These are phyloP conservation scores for Lipophrys pholis DNA, from an alignment of 2,113 vertebrate species.

Conservation along the genomic window DNA sequence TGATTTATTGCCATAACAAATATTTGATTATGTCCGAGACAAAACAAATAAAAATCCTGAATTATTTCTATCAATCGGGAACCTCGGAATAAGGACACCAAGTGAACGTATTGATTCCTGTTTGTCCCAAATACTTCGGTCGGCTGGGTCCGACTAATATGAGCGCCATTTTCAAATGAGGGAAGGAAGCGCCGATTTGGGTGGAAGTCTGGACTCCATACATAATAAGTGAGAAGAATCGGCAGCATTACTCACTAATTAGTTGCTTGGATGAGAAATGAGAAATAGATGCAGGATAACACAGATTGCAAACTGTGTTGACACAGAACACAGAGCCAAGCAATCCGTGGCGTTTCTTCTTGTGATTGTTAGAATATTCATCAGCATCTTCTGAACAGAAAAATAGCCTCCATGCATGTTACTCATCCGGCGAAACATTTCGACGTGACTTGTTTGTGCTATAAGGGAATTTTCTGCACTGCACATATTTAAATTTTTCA, in stretches of 20 bases:
- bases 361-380: slow-evolving; percentile 77
- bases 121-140: slow-evolving; percentile 37
- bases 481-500: slow-evolving; percentile 56
- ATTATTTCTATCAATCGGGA: slow-evolving; percentile 33
- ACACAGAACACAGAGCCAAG: slow-evolving; percentile 62
- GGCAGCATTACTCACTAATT: slow-evolving; percentile 63
- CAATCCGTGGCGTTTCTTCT: slow-evolving; percentile 56
- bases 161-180: slow-evolving; percentile 30
- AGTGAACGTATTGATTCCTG: slow-evolving; percentile 41
- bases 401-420: slow-evolving; percentile 71
- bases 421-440: slow-evolving; percentile 60
- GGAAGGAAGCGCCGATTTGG: slow-evolving; percentile 20
- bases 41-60: slow-evolving; percentile 11
- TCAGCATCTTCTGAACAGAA: slow-evolving; percentile 67
- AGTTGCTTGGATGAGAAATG: slow-evolving; percentile 63
- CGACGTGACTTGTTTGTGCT: slow-evolving; percentile 58
- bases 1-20: slow-evolving; percentile 12
- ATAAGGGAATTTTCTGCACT: slow-evolving; percentile 56
- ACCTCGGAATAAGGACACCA: slow-evolving; percentile 31
- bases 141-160: slow-evolving; percentile 19
- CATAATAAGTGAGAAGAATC: slow-evolving; percentile 57
- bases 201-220: slow-evolving; percentile 32
- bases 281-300: slow-evolving; percentile 66
- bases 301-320: slow-evolving; percentile 69
- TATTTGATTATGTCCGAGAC: slow-evolving; percentile 21